Conservation (phyloP, 2,888 invertebrate species). For the Crepidodera aurea region DNA sequence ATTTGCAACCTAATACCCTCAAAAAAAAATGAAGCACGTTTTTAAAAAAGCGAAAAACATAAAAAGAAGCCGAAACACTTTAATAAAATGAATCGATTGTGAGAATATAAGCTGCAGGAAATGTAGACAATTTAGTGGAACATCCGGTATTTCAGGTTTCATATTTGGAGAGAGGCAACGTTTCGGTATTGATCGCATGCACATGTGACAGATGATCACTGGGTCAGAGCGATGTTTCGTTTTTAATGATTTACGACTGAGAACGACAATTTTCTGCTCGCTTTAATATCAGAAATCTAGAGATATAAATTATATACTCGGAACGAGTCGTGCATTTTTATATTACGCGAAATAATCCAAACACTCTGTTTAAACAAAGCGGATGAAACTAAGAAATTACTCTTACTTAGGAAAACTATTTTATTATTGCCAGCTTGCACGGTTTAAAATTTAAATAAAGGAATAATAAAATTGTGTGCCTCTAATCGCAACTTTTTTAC, state of each 20-base stretch:
- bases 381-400: no score
- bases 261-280: conserved; percentile 9
- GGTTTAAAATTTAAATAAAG: no score
- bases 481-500: no score
- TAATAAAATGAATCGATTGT: neutral
- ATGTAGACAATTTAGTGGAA: neutral
- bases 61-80: neutral
- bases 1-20: no score
- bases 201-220: conserved; percentile 16
- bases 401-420: no score
- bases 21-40: no score
- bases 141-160: conserved; percentile 6
- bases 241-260: neutral
- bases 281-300: neutral
- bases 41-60: no score
- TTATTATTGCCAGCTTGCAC: no score
- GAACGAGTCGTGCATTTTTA: neutral
- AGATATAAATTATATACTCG: neutral
- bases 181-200: conserved; percentile 12
- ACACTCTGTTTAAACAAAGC: no score
- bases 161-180: conserved; percentile 7
- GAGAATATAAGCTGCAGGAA: conserved; percentile 5
- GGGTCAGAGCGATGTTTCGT: conserved; percentile 12
- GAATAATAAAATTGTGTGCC: no score
- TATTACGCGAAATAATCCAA: neutral